These are phyloP conservation scores for Pyrrhura leucotis DNA, from an alignment of 2,797 vertebrate species.

Conservation along the genomic window DNA sequence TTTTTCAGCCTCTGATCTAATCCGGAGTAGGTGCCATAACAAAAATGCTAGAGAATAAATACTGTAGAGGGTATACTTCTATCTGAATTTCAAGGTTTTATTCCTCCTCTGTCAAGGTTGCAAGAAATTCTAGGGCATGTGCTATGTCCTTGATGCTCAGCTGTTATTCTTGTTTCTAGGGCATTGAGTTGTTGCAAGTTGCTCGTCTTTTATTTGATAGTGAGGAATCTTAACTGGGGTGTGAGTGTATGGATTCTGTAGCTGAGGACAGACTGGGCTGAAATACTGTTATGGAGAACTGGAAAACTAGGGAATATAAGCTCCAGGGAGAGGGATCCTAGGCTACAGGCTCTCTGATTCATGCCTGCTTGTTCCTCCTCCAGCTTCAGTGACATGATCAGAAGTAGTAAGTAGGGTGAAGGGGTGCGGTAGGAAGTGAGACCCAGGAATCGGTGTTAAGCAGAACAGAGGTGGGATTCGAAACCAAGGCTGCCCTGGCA, in stretches of 20 bases:
- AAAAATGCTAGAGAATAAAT: not conserved
- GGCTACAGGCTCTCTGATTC: not conserved
- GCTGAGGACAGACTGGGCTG: not conserved
- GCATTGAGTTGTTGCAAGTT: not conserved
- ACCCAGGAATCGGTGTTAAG: not conserved
- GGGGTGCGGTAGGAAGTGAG: rapidly evolving
- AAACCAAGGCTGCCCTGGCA: not conserved
- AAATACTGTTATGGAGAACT: not conserved
- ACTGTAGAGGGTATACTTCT: not conserved
- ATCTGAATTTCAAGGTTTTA: not conserved
- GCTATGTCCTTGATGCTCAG: not conserved
- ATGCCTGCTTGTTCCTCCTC: not conserved
- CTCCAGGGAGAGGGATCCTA: not conserved
- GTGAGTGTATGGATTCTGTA: not conserved
- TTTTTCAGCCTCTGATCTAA: not conserved
- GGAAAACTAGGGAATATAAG: not conserved
- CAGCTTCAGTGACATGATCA: not conserved
- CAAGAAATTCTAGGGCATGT: not conserved
- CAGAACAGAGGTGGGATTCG: not conserved
- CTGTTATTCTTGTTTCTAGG: not conserved
- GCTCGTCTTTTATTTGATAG: not conserved
- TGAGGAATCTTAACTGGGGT: not conserved
- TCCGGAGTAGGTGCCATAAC: not conserved
- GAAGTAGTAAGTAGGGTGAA: not conserved
- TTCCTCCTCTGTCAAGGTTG: not conserved